phyloP scores from a whole-genome alignment of 2,888 invertebrate species.

The Caenorhabditis doughertyi region DNA sequence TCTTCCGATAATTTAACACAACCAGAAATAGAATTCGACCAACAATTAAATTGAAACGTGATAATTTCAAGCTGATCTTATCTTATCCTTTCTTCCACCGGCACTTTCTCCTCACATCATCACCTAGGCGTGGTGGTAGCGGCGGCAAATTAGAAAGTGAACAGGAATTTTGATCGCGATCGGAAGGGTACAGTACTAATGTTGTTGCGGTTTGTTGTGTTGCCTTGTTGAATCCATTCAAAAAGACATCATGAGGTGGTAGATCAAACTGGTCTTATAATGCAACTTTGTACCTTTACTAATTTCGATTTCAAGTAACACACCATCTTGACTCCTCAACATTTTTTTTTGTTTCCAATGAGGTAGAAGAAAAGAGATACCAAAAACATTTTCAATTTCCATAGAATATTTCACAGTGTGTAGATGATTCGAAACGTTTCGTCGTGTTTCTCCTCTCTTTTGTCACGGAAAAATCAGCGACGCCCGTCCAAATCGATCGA shows the following conservation, averaged over 20 bases:
- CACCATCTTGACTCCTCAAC: slow-evolving; percentile 1
- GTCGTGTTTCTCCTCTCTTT: slow-evolving; percentile 39
- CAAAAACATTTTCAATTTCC: slow-evolving; percentile 25
- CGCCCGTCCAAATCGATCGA: slow-evolving; percentile 55
- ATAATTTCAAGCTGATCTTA: slow-evolving; percentile 13
- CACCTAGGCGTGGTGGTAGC: slow-evolving; percentile 30
- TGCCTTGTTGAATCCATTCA: slow-evolving; percentile 9
- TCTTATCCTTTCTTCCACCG: neutral
- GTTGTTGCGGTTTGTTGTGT: slow-evolving; percentile 32
- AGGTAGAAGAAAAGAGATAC: slow-evolving; percentile 8
- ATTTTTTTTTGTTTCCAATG: slow-evolving; percentile 7
- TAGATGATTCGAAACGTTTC: slow-evolving; percentile 47
- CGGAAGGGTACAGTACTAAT: slow-evolving; percentile 18
- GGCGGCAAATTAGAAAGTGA: slow-evolving; percentile 29
- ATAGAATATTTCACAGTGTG: slow-evolving; percentile 49
- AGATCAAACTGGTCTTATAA: slow-evolving; percentile 35
- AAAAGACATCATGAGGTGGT: slow-evolving; percentile 7
- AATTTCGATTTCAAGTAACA: slow-evolving; percentile 26
- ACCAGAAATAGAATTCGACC: too few relatives aligned
- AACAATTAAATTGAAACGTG: slow-evolving; percentile 8
- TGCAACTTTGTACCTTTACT: neutral
- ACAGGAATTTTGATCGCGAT: slow-evolving; percentile 17
- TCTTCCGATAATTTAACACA: too few relatives aligned
- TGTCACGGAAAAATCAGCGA: slow-evolving; percentile 61
- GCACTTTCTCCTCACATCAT: slow-evolving; percentile 25